Base-by-base conservation (phyloP, 2,888 invertebrate species). In the Cenopis cana region DNA sequence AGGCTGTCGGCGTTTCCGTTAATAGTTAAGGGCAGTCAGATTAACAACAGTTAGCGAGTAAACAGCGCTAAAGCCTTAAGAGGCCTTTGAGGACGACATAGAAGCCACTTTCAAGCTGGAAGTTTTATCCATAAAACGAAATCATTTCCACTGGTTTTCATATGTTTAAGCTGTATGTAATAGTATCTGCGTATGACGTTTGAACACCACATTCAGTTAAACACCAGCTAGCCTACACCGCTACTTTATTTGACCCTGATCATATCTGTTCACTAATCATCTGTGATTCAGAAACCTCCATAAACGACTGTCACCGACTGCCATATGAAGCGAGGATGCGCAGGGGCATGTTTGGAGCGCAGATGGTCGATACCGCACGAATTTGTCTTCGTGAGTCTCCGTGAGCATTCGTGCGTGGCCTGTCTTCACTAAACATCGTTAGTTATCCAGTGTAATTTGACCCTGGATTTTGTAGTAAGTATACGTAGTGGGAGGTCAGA, bases 301-400 rank as follows among this genome's bases (percentile, higher is more conserved):
- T 49, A 49, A 8, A 11, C 24, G 49, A 36, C 60, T 56, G 61
- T 66, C 57, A 56, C 55, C n/a, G 46, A n/a, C 60, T 54, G 6
- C 60, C 67, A 54, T 71, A 66, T 66, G n/a, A 10, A 36, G n/a
- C 33, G 18, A 57, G 41, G 60, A 64, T 64, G 64, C 64, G 72
- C 38, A 61, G 59, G 36, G 5, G 36, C 60, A 46, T 64, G 69
- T 74, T 75, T 74, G 70, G 71, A 55, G 68, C 62, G 55, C 75
- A 77, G 76, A 76, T 77, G 75, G 73, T 46, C 62, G 76, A 78
- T 76, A 75, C 72, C 20, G 76, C 78, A 76, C 77, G 78, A 76
- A 69, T 69, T 52, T 52, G 69, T 65, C 57, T 65, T 54, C 64
- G 69, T 62, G 62, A 17, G 56, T 1, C 33, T 52, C 17, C 49